Conservation (phyloP, 2,113 vertebrate species). For the Formicarius rufipectus region DNA sequence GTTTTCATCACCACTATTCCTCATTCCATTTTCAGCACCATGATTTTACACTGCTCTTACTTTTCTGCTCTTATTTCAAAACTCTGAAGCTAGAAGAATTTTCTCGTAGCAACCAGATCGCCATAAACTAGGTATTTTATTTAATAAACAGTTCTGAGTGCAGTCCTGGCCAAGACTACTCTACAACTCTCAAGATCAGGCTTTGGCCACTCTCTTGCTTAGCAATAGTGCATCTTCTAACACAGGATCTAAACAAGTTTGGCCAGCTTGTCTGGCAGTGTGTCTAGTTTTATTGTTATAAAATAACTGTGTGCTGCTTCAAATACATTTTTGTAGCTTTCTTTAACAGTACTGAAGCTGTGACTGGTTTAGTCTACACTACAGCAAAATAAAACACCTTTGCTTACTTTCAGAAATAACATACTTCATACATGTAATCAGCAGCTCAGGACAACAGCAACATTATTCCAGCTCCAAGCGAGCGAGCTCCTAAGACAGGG, state of each 20-base stretch:
- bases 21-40: background rate
- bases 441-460: background rate
- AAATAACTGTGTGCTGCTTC: background rate
- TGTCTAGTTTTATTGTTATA: background rate
- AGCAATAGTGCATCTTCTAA: background rate
- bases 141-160: background rate
- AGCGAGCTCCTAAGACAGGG: background rate
- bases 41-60: background rate
- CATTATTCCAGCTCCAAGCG: background rate
- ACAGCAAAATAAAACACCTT: background rate
- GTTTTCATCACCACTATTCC: background rate
- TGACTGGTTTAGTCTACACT: background rate
- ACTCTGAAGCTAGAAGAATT: background rate
- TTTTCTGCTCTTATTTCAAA: background rate
- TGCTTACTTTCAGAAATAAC: rapidly evolving
- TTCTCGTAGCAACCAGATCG: background rate
- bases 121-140: background rate
- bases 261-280: background rate
- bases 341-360: background rate
- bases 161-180: background rate
- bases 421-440: background rate
- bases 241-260: background rate
- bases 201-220: background rate
- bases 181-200: background rate
- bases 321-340: background rate